phyloP scores from a whole-genome alignment of 2,113 vertebrate genomes.

The Scartelaos histophorus region DNA sequence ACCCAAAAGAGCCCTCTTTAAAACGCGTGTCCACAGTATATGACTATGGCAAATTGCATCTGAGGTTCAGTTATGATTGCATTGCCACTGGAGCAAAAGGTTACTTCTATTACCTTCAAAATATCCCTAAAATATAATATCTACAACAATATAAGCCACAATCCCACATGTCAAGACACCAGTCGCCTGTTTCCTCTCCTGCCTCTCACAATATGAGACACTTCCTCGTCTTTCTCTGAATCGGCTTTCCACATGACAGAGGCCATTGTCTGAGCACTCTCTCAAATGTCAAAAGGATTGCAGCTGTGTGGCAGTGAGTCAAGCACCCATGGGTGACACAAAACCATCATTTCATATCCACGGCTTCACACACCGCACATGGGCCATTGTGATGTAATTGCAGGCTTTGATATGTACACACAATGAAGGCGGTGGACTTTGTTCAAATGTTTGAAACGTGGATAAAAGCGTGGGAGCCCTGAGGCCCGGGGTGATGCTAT shows the following conservation, averaged over 20 bases:
- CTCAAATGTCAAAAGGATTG: conserved; percentile 50
- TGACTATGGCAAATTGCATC: no score
- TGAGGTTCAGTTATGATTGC: no score
- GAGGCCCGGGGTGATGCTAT: background rate
- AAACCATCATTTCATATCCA: conserved; percentile 11
- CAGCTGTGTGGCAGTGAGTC: conserved; percentile 27
- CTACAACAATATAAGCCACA: background rate
- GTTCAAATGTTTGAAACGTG: background rate
- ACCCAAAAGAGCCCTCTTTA: no score
- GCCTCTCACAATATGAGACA: conserved; percentile 27
- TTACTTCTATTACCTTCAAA: background rate
- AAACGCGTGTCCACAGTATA: no score
- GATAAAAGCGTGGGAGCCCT: background rate
- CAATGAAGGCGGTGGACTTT: background rate
- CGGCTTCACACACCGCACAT: conserved; percentile 11
- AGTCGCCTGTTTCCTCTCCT: conserved; percentile 2
- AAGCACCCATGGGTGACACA: conserved; percentile 25
- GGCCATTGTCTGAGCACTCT: conserved; percentile 37
- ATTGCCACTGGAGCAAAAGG: no score
- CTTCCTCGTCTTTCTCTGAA: conserved; percentile 21
- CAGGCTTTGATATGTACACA: background rate
- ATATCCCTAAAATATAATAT: background rate
- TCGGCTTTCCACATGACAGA: conserved; percentile 38
- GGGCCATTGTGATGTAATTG: background rate
- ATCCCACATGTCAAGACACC: background rate